These are phyloP conservation scores for Gorsachius goisagi DNA, from an alignment of 2,113 vertebrate genomes.

Conservation along the genomic window DNA sequence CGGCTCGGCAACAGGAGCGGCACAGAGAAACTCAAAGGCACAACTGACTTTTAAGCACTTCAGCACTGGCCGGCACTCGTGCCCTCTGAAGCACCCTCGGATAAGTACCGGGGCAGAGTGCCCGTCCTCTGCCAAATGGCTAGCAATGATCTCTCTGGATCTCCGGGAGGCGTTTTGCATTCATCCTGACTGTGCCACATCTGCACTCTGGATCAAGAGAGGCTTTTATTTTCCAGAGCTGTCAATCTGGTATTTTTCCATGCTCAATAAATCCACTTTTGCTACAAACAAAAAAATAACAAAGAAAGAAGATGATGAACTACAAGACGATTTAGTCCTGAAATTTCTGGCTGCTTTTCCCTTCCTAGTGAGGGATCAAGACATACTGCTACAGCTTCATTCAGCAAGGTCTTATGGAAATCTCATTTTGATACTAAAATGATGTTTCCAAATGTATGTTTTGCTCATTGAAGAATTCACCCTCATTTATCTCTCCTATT, in stretches of 20 bases:
- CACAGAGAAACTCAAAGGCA: neutral
- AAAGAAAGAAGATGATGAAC: slow-evolving; percentile 35
- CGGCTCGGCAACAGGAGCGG: neutral
- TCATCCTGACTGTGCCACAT: slow-evolving; percentile 23
- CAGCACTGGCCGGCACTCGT: neutral
- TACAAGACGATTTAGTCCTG: slow-evolving; percentile 1
- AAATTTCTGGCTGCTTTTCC: slow-evolving; percentile 32
- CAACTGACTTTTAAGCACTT: neutral
- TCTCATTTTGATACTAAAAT: slow-evolving; percentile 61
- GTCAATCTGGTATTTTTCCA: slow-evolving; percentile 54
- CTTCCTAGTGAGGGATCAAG: slow-evolving; percentile 38
- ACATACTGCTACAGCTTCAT: slow-evolving; percentile 54
- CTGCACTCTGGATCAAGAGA: slow-evolving; percentile 24
- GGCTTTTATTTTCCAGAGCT: slow-evolving; percentile 41
- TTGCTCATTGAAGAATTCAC: slow-evolving; percentile 36
- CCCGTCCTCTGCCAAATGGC: neutral
- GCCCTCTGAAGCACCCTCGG: neutral
- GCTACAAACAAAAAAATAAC: slow-evolving; percentile 42
- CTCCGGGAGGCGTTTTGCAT: neutral
- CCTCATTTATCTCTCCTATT: slow-evolving; percentile 50
- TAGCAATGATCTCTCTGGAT: neutral
- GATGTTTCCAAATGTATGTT: slow-evolving; percentile 59
- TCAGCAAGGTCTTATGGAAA: slow-evolving; percentile 59
- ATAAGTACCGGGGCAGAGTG: neutral
- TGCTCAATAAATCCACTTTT: slow-evolving; percentile 28